A percentile compares a stretch with the other conserved stretches of the same genome.
These are phyloP conservation scores for Drosophila orosa DNA, from an alignment of 1,140 invertebrate genomes.

Conservation along the genomic window DNA sequence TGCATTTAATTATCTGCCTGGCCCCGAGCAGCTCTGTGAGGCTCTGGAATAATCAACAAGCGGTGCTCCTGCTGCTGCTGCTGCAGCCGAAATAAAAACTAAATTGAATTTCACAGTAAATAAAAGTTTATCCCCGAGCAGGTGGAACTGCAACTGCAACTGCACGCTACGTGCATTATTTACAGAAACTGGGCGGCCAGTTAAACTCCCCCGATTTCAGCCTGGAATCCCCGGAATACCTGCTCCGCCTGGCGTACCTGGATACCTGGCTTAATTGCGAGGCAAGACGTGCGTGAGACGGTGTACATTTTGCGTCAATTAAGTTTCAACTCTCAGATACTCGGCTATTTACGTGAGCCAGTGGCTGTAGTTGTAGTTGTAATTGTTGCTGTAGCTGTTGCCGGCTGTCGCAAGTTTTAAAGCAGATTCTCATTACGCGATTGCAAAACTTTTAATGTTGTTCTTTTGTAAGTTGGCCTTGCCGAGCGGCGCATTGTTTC, in stretches of 20 bases:
- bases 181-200: constrained; percentile 35
- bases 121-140: constrained; percentile 61
- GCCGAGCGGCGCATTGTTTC: constrained; percentile 52
- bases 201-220: not conserved
- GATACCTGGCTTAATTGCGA: constrained; percentile 65
- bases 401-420: constrained; percentile 80
- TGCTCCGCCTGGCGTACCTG: not conserved
- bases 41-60: constrained; percentile 46
- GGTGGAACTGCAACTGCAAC: constrained; percentile 15
- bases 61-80: constrained; percentile 8
- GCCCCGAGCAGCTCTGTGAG: constrained; percentile 4
- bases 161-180: constrained; percentile 54
- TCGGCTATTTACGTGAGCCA: constrained; percentile 61
- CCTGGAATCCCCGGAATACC: not conserved
- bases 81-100: constrained; percentile 40
- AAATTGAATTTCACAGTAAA: constrained; percentile 71
- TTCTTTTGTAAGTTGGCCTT: constrained; percentile 81
- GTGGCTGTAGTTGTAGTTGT: constrained; percentile 9
- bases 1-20: constrained; percentile 75
- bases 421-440: constrained; percentile 83
- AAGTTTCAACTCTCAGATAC: constrained; percentile 77
- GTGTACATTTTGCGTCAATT: constrained; percentile 80
- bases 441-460: constrained; percentile 83
- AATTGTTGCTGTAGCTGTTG: constrained; percentile 35
- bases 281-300: constrained; percentile 71